Evolutionary conservation across 2,888 invertebrate genomes (phyloP), one percentile per base, ranked within the genome.

Genomic region (Desoria tigrina): DNA sequence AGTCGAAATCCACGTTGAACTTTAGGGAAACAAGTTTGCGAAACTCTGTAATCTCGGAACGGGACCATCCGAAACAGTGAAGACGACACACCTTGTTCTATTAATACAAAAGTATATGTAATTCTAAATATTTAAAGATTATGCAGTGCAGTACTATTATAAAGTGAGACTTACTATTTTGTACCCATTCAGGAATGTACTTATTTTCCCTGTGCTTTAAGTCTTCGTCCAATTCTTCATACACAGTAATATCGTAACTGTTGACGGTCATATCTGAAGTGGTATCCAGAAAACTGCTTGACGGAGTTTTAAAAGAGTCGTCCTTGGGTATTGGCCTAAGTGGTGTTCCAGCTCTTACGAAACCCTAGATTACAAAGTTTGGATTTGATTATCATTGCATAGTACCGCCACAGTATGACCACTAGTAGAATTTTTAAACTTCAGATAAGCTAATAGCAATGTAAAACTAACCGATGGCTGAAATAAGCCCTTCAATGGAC

Each of bases 211-310:
- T 51, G 58, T 74, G 74, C 21, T 61, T 66, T 32, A 68, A 49
- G 37, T 74, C 70, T 28, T 74, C 74, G 61, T 74, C 73, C 37
- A 73, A 62, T 49, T 73, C 73, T 55, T 73, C 73, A 32, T 70
- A 73, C 0, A 65, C 21, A 0, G 74, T 74, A 6, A 74, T 74
- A 14, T 74, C 73, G 53, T 74, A 74, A 14, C 66, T 69, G 50
- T 65, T 73, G 0, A 67, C 39, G 14, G 60, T 65, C 9, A 45
- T n/a, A 27, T 70, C 69, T 7, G 24, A 14, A 24, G 68, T 68
- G n/a, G 61, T 42, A 54, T 72, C 68, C 23, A 72, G 42, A 23
- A 68, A 65, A 21, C 68, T 66, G 45, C 16, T 18, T 55, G 28
- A 16, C 32, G 51, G 23, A 32, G 53, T 14, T 28, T 50, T 18